Evolutionary conservation across 2,888 invertebrate species (phyloP), one percentile per base, ranked within the genome.

Genomic region (Tupiocoris notatus): DNA sequence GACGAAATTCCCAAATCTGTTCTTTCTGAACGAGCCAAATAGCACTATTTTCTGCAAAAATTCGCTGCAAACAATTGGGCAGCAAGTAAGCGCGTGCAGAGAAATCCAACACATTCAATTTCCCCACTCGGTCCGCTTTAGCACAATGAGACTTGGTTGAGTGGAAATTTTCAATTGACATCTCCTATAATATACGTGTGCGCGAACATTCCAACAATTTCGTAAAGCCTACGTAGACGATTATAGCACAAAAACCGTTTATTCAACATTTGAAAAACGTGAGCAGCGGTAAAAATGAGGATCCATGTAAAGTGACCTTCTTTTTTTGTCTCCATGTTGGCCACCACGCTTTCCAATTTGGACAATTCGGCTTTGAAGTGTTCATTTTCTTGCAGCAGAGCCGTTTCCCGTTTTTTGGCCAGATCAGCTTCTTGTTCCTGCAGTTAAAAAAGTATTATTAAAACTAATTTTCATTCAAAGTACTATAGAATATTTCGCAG

Each of bases 301-400:
- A 73, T 62, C 73, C 73, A 73, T 16, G 3, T 39, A 54, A 61
- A 73, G 21, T 62, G 62, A 73, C 73, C 73, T 73, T 73, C 73
- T 73, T 73, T 73, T 18, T 63, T 61, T 1, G 62, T 22, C 39
- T 73, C 54, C 39, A 73, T 1, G 73, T 17, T 63, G 62, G 39
- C 39, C 6, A 73, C 39, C 21, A 25, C 54, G 20, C n/a, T 20
- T 63, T 63, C 21, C 1, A 73, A 54, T 73, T 73, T 73, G 54
- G 39, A 17, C 16, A 62, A 9, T 23, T 73, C 39, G 6, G 62
- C 25, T 7, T 21, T 23, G 63, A 62, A 62, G 3, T 23, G 18
- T n/a, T 73, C 73, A 21, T 63, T 73, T 22, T 73, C 73, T 21
- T 12, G 62, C 0, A 18, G 24, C 7, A 73, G 6, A 1, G 18